Evolutionary conservation across 2,888 invertebrate species (phyloP), one percentile per base, ranked within the genome.

Genomic region (Drosophila melanocephala): DNA sequence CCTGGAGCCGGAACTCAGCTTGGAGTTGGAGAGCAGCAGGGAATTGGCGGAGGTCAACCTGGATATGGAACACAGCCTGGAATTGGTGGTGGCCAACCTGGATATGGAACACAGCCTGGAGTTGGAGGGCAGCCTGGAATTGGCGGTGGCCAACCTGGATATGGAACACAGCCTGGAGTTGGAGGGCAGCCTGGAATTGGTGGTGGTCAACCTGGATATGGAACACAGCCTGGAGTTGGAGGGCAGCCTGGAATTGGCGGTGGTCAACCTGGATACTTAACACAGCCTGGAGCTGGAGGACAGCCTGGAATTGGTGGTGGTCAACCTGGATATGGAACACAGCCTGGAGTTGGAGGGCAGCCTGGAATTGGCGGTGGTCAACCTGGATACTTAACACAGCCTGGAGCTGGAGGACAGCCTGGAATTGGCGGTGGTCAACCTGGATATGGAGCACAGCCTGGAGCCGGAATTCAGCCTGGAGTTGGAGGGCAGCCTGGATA

Each of bases 61-160:
- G 39, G 19, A 19, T 39, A 39, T 1, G 7, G 7, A 39, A 0
- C 19, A 5, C 72, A 72, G 19, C 35, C 71, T 0, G 77, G 77
- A 35, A 6, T 5, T 3, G 57, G 50, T 0, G 71, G 60, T 39
- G 7, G 35, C 0, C 77, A 73, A 14, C 35, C 67, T 0, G 70
- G 65, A n/a, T 1, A 5, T 3, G 44, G 30, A 2, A 3, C 35
- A 16, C 16, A 19, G 19, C 39, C 19, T 9, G 6, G 6, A 19
- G 39, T 0, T 9, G 39, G 35, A 14, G 52, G 30, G 2, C 72
- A 62, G 5, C 12, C 47, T 3, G 26, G 14, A 22, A 14, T 6
- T 16, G 47, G 47, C 4, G 19, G 26, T 9, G 26, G 33, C 2
- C 66, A 69, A 22, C 70, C 66, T 9, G 79, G 77, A 1, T 16